A percentile compares a stretch with the other conserved stretches of the same genome.
phyloP scores from a whole-genome alignment of 2,888 invertebrate species.

The Trisateles emortualis region DNA sequence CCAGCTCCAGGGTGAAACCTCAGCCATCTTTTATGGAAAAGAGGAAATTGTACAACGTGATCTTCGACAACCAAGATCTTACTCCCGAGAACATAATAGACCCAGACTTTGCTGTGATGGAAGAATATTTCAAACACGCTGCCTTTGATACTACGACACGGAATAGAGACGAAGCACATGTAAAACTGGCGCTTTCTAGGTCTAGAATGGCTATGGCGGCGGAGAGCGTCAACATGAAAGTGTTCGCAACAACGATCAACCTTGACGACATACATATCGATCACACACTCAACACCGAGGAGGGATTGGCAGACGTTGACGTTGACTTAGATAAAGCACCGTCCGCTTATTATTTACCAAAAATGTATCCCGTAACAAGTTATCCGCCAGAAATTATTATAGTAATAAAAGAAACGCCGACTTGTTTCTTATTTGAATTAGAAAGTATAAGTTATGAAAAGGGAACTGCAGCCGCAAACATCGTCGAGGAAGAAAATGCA shows the following conservation, averaged over 20 bases:
- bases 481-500: constrained; percentile 88
- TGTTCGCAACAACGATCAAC: constrained; percentile 79
- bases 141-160: constrained; percentile 67
- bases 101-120: constrained; percentile 64
- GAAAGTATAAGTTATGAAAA: constrained; percentile 88
- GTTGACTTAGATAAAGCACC: constrained; percentile 68
- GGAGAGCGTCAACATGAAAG: constrained; percentile 67
- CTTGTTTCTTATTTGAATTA: constrained; percentile 88
- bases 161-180: constrained; percentile 57
- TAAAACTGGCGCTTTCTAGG: constrained; percentile 55
- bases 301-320: constrained; percentile 59
- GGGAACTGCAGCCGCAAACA: constrained; percentile 86
- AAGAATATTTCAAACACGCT: constrained; percentile 68
- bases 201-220: constrained; percentile 43
- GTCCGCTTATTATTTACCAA: constrained; percentile 76
- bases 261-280: constrained; percentile 85
- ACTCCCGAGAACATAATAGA: constrained; percentile 74
- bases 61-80: constrained; percentile 59
- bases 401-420: constrained; percentile 89
- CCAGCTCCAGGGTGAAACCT: constrained; percentile 24
- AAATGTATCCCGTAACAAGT: constrained; percentile 60
- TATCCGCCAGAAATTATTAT: constrained; percentile 88
- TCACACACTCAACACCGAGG: constrained; percentile 78
- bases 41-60: constrained; percentile 59
- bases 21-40: constrained; percentile 65